A percentile compares a stretch with the other conserved stretches of the same genome.
phyloP scores from a whole-genome alignment of 2,888 invertebrate genomes.

The Cataglyphis cursor region DNA sequence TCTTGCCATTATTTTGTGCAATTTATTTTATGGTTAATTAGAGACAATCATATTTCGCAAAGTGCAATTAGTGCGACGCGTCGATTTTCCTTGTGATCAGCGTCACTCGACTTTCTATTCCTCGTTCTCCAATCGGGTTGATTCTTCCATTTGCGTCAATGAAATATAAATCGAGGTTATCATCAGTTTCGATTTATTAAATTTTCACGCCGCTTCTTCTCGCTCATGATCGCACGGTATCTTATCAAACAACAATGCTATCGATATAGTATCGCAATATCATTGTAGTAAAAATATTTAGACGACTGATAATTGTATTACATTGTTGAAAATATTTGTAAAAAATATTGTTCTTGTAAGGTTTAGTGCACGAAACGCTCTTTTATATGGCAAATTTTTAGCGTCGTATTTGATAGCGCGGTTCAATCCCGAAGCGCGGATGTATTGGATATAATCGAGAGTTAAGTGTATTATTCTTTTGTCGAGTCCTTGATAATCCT shows the following conservation, averaged over 20 bases:
- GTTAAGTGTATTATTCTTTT: slow-evolving; percentile 28
- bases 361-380: background rate
- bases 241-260: background rate
- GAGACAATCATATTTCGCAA: slow-evolving; percentile 3
- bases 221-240: slow-evolving; percentile 8
- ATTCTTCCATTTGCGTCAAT: slow-evolving; percentile 53
- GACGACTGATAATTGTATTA: background rate
- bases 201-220: slow-evolving; percentile 12
- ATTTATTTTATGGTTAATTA: slow-evolving; percentile 42
- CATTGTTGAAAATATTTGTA: background rate
- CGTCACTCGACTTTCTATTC: background rate
- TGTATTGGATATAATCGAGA: slow-evolving; percentile 7
- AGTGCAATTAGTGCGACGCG: slow-evolving; percentile 27
- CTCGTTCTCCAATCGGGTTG: slow-evolving; percentile 29
- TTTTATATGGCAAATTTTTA: background rate
- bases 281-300: slow-evolving; percentile 17
- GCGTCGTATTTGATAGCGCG: background rate
- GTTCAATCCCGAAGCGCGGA: background rate
- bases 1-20: background rate
- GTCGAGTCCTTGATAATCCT: slow-evolving; percentile 11
- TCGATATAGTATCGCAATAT: background rate
- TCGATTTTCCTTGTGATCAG: slow-evolving; percentile 11
- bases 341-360: background rate
- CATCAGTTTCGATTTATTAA: slow-evolving; percentile 40
- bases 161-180: slow-evolving; percentile 51